Percentiles rank a stretch among this genome's conserved stretches.
Conservation (phyloP, 1,140 invertebrate genomes). For the Brachionus rotundiformis region DNA sequence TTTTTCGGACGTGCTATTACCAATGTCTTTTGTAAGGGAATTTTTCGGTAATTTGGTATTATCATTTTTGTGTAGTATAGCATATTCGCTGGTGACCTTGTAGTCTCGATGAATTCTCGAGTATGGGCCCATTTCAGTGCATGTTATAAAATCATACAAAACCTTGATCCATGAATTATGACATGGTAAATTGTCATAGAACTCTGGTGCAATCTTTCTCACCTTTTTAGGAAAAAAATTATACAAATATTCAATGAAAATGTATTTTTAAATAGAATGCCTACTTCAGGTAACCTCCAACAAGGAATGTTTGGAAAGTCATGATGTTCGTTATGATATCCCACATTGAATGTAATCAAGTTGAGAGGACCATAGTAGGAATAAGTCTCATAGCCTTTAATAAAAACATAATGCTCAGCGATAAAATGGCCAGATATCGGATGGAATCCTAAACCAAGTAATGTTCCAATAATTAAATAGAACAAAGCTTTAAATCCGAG, state of each 20-base stretch:
- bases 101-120: slow-evolving; percentile 71
- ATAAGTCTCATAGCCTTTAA: slow-evolving; percentile 94
- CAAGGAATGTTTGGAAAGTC: slow-evolving; percentile 96
- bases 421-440: slow-evolving; percentile 99
- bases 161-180: slow-evolving; percentile 90
- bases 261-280: not conserved
- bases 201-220: slow-evolving; percentile 88
- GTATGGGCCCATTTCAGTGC: slow-evolving; percentile 93
- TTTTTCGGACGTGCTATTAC: not conserved
- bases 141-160: slow-evolving; percentile 90
- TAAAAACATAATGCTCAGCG: slow-evolving; percentile 98
- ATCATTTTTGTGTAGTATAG: slow-evolving; percentile 26
- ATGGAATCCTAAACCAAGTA: slow-evolving; percentile 93
- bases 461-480: slow-evolving; percentile 81
- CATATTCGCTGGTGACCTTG: slow-evolving; percentile 44
- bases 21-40: no score
- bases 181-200: slow-evolving; percentile 88
- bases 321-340: slow-evolving; percentile 73
- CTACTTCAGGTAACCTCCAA: slow-evolving; percentile 76
- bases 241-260: not conserved
- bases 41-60: not conserved
- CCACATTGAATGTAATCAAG: slow-evolving; percentile 96
- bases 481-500: slow-evolving; percentile 77
- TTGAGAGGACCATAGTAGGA: slow-evolving; percentile 98
- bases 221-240: slow-evolving; percentile 65